These are phyloP conservation scores for Porites evermanni DNA, from an alignment of 92 coral and sea anemone species.

Conservation along the genomic window DNA sequence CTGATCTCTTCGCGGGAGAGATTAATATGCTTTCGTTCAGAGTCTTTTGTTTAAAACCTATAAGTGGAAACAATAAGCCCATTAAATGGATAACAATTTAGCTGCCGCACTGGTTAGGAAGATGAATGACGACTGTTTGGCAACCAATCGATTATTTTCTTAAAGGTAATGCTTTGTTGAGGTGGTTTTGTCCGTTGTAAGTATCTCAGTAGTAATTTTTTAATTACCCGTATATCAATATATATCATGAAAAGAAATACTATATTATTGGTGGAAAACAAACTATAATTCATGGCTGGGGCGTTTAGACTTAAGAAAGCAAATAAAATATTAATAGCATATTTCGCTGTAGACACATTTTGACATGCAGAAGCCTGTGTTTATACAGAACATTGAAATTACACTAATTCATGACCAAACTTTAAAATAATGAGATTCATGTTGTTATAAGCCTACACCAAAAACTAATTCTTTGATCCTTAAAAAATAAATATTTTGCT, in stretches of 20 bases:
- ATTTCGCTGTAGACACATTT: not conserved
- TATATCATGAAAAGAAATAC: not conserved
- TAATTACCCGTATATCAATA: slow-evolving; percentile 9
- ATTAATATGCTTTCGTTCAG: slow-evolving; percentile 6
- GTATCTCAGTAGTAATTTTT: not conserved
- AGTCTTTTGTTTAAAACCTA: slow-evolving; percentile 31
- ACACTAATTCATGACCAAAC: not conserved
- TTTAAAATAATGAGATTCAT: not conserved
- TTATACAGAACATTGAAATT: not conserved
- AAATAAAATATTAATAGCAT: slow-evolving; percentile 26
- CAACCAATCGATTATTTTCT: slow-evolving; percentile 7
- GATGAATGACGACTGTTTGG: not conserved
- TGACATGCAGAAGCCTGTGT: not conserved
- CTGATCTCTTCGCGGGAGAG: slow-evolving; percentile 11
- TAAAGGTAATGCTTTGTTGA: not conserved
- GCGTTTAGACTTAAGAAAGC: not conserved
- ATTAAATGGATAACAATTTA: not conserved
- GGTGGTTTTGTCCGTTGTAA: not conserved
- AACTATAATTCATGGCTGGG: not conserved
- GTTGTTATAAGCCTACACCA: too few species aligned
- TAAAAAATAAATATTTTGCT: slow-evolving; percentile 1
- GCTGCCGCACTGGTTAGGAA: not conserved
- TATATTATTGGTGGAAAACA: slow-evolving; percentile 15
- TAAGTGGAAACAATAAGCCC: not conserved
- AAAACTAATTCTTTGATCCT: not conserved